A percentile compares a stretch with the other conserved stretches of the same genome.
These are phyloP conservation scores for Drosophila gaucha DNA, from an alignment of 2,888 invertebrate genomes.

Conservation along the genomic window DNA sequence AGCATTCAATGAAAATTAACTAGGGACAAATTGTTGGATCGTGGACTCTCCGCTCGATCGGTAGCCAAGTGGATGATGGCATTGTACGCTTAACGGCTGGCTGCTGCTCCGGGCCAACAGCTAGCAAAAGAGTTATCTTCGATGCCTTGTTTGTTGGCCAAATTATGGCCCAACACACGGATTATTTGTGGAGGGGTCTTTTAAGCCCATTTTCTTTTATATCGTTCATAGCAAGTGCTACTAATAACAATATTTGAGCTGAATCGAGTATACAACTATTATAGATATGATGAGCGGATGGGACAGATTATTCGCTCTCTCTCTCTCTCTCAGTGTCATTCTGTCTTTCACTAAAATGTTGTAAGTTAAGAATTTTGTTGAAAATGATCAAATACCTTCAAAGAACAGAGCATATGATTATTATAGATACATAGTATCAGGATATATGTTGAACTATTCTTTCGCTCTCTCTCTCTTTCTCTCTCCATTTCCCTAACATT, in stretches of 20 bases:
- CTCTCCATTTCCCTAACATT: no score
- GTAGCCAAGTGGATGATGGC: conserved; percentile 17
- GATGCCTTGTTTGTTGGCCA: conserved; percentile 21
- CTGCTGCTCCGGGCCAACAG: conserved; percentile 7
- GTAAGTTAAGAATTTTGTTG: no score
- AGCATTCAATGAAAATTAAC: conserved; percentile 55
- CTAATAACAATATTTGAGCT: conserved; percentile 24
- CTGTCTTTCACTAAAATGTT: not conserved
- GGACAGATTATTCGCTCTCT: no score
- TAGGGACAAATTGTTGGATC: conserved; percentile 61
- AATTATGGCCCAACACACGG: conserved; percentile 32
- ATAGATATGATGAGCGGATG: no score
- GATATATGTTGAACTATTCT: no score
- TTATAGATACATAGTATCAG: no score
- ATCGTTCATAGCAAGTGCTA: conserved; percentile 8
- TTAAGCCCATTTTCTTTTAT: conserved; percentile 1
- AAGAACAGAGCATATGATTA: no score
- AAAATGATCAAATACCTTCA: no score
- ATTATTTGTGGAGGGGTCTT: conserved; percentile 25
- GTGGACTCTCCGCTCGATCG: conserved; percentile 7
- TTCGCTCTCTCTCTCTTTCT: not conserved
- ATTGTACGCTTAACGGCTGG: conserved; percentile 49
- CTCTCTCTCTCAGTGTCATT: not conserved
- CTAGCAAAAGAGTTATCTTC: conserved; percentile 15
- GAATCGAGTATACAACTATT: no score